Evolutionary conservation across 2,888 invertebrate species (phyloP).

Genomic region (Imbricaverruca yamaguchii): DNA sequence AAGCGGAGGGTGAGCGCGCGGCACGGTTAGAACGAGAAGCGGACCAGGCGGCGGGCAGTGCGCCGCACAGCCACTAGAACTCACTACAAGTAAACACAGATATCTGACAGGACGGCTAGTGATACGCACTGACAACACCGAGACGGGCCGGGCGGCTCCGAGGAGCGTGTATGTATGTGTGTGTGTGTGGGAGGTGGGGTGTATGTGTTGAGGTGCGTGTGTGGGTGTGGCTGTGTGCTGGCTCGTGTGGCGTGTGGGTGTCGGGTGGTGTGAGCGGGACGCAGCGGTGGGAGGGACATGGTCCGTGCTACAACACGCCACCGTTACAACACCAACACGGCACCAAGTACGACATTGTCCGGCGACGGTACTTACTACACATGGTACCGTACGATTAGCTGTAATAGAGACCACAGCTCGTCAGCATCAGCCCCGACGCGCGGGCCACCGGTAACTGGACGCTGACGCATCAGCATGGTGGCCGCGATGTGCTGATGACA

Average conservation of each 20-base stretch:
- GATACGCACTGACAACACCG: slow-evolving; percentile 11
- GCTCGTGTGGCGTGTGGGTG: no score
- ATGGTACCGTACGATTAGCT: not conserved
- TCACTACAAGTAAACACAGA: not conserved
- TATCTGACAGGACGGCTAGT: not conserved
- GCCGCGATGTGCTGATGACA: no score
- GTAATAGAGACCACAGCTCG: slow-evolving; percentile 5
- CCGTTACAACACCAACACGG: slow-evolving; percentile 4
- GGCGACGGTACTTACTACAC: not conserved
- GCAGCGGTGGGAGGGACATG: no score
- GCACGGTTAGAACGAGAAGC: no score
- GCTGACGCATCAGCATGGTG: no score
- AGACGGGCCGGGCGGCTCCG: not conserved
- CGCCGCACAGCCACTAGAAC: not conserved
- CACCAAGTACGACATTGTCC: not conserved
- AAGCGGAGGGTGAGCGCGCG: no score
- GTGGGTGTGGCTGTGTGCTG: no score
- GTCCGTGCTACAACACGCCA: slow-evolving; percentile 10
- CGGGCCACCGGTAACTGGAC: not conserved
- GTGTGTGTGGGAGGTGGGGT: no score
- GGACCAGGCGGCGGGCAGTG: no score
- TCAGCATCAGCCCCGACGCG: not conserved
- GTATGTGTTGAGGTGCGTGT: no score
- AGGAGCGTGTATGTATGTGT: no score
- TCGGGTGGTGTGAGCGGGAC: no score